Percentiles rank a stretch among this genome's conserved stretches.
Evolutionary conservation across 2,888 invertebrate species (phyloP).

Genomic region (Nipponacmea schrenckii): DNA sequence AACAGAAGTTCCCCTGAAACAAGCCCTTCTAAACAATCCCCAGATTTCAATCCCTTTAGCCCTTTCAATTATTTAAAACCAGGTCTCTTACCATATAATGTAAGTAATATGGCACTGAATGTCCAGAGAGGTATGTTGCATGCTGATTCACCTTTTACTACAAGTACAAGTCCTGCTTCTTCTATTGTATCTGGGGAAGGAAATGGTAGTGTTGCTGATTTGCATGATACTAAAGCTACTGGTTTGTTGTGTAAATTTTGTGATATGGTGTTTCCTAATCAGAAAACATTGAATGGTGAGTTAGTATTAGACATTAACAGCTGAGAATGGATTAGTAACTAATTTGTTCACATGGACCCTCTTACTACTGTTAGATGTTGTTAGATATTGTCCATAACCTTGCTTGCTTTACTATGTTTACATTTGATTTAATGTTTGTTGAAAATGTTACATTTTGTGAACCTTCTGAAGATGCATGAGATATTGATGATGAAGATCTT

Average conservation of each 20-base stretch:
- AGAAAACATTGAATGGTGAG: constrained; percentile 85
- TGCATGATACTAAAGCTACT: constrained; percentile 4
- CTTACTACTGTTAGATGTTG: too few relatives aligned
- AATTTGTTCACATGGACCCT: too few relatives aligned
- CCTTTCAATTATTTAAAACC: not conserved
- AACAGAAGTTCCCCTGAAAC: not conserved
- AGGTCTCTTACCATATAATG: not conserved
- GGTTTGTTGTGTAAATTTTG: constrained; percentile 84
- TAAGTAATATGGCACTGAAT: not conserved
- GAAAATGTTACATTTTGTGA: too few relatives aligned
- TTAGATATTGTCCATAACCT: too few relatives aligned
- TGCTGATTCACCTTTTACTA: not conserved
- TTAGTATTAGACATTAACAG: constrained; percentile 4
- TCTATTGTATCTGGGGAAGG: constrained; percentile 14
- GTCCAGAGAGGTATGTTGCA: constrained; percentile 1
- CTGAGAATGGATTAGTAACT: not conserved
- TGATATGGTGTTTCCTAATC: constrained; percentile 85
- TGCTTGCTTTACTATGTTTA: too few relatives aligned
- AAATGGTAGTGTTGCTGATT: constrained; percentile 24
- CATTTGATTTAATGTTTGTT: too few relatives aligned
- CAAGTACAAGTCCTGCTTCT: constrained; percentile 16
- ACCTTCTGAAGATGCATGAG: too few relatives aligned
- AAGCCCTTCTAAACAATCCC: not conserved
- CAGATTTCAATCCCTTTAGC: not conserved
- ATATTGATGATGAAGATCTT: too few relatives aligned